Evolutionary conservation across 2,797 vertebrate genomes (phyloP).

Genomic region (Hapalemur alaotrensis): DNA sequence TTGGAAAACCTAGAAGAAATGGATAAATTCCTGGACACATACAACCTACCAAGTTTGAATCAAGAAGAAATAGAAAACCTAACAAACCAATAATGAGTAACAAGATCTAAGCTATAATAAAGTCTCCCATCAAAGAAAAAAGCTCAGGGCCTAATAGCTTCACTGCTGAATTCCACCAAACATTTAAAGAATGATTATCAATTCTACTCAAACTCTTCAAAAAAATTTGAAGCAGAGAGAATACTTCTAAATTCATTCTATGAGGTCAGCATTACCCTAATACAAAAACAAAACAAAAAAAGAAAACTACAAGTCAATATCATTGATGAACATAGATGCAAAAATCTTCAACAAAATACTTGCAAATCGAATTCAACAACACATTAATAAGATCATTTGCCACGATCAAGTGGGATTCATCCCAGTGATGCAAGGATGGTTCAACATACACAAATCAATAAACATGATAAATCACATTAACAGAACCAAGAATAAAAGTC

Average conservation of each 20-base stretch:
- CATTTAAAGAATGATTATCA: neutral
- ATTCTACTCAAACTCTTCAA: neutral
- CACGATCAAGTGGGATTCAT: neutral
- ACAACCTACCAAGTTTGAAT: neutral
- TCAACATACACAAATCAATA: neutral
- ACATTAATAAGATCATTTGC: neutral
- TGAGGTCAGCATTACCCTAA: neutral
- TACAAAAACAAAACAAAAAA: neutral
- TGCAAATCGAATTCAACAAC: neutral
- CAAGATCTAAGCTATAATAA: neutral
- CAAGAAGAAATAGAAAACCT: neutral
- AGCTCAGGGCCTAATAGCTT: neutral
- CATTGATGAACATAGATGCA: neutral
- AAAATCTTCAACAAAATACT: neutral
- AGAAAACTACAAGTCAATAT: neutral
- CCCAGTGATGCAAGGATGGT: neutral
- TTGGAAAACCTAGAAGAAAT: neutral
- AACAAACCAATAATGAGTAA: neutral
- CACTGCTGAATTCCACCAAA: neutral
- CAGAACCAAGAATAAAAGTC: neutral
- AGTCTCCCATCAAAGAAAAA: neutral
- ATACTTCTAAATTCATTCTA: neutral
- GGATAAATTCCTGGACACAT: neutral
- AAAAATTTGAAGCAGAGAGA: neutral
- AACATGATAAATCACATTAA: neutral